Percentiles rank a stretch among this genome's conserved stretches.
phyloP scores from a whole-genome alignment of 2,113 vertebrate species.

The Naja naja region DNA sequence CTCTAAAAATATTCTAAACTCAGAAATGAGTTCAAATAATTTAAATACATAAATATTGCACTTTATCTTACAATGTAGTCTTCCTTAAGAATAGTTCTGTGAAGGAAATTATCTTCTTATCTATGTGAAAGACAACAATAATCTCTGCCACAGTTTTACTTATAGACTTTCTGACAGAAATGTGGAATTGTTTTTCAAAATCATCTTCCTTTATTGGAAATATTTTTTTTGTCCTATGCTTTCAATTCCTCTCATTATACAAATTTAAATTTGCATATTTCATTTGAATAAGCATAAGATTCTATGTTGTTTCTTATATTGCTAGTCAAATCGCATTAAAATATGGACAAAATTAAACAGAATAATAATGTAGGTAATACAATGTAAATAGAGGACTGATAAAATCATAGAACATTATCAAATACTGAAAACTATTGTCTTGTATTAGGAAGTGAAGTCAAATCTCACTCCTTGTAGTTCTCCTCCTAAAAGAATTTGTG shows the following conservation, averaged over 20 bases:
- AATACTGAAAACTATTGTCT: constrained; percentile 16
- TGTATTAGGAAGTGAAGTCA: constrained; percentile 13
- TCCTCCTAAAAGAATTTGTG: constrained; percentile 16
- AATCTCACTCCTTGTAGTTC: neutral
- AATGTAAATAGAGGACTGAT: constrained; percentile 20
- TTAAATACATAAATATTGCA: neutral
- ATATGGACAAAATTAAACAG: constrained; percentile 43
- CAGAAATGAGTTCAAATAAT: neutral
- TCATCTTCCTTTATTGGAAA: neutral
- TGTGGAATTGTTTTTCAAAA: neutral
- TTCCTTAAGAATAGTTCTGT: neutral
- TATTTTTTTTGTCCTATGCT: neutral
- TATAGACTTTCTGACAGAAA: neutral
- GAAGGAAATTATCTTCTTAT: neutral
- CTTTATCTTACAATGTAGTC: neutral
- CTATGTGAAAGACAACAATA: neutral
- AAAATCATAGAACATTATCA: constrained; percentile 30
- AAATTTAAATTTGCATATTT: neutral
- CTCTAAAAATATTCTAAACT: neutral
- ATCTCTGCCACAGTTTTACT: neutral
- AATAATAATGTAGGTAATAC: constrained; percentile 24
- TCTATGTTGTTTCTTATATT: constrained; percentile 22
- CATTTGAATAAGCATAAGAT: constrained; percentile 14
- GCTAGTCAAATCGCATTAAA: constrained; percentile 39
- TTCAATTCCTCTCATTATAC: neutral